Evolutionary conservation across 2,888 invertebrate species (phyloP), one percentile per base, ranked within the genome.

Genomic region (Peribatodes rhomboidaria): DNA sequence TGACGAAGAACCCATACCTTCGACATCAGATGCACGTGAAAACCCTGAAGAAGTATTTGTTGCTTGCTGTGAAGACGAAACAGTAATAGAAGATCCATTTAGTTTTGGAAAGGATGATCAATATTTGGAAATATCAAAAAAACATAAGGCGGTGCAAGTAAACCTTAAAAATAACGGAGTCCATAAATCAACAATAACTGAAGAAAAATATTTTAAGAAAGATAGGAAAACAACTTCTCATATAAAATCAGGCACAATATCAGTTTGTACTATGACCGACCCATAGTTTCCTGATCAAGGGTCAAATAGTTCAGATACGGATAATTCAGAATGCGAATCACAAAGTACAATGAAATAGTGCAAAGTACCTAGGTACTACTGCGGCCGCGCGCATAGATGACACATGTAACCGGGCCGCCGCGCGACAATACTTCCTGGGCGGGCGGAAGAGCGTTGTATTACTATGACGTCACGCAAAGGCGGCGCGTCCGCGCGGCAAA

Each of bases 61-160:
- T 47, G n/a, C 27, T 27, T 7, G 46, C 27, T 47, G 46, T n/a
- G n/a, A 11, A 47, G 27, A n/a, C n/a, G 39, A 39, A 13, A 39
- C 14, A 39, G 39, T n/a, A 44, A 11, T 44, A 44, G 44, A 44
- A 44, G 11, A 44, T 11, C n/a, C 39, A 39, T 39, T 39, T n/a
- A 39, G 39, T 39, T 39, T 39, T n/a, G 39, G 6, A 39, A 39
- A 13, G 13, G n/a, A 39, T 39, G 39, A 39, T 39, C 39, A 39
- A 1, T 39, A 2, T 39, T 39, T n/a, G 39, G 39, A 39, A 39
- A 39, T n/a, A n/a, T 39, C 39, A 39, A 39, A 39, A 39, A 39
- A 39, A 39, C 39, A 8, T 39, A 39, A 39, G n/a, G 39, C n/a
- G n/a, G n/a, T n/a, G 39, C 39, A 39, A 39, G 39, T 6, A n/a